Conservation (phyloP, 2,113 vertebrate species). For the Aplodontia rufa region DNA sequence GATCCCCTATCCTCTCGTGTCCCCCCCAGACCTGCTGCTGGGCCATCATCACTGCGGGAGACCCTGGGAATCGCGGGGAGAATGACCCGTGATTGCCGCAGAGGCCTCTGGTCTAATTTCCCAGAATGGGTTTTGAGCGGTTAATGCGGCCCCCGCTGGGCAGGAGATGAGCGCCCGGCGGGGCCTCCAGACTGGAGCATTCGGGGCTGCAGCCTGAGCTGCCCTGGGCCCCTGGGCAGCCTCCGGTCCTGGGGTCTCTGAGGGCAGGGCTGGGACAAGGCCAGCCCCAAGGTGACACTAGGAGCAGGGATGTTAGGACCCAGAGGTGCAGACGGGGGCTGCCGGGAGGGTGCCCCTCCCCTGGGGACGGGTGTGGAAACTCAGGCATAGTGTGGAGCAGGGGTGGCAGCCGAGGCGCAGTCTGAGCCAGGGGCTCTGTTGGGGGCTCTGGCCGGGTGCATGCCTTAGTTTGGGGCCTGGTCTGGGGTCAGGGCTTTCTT, state of each 20-base stretch:
- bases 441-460: neutral
- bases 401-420: neutral
- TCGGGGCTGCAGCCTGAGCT: conserved; percentile 76
- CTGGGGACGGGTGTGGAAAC: too few relatives aligned
- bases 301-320: too few relatives aligned
- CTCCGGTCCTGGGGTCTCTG: conserved; percentile 68
- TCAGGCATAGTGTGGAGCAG: neutral
- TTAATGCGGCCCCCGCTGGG: conserved; percentile 86
- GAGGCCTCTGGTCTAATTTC: conserved; percentile 87
- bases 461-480: neutral
- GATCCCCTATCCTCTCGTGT: conserved; percentile 41
- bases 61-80: conserved; percentile 79
- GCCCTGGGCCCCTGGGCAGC: conserved; percentile 68
- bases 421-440: too few relatives aligned
- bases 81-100: conserved; percentile 87
- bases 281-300: too few relatives aligned
- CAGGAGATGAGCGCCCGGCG: conserved; percentile 84
- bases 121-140: conserved; percentile 86
- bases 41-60: conserved; percentile 84
- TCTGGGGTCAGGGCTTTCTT: neutral
- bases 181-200: conserved; percentile 73
- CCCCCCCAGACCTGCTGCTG: conserved; percentile 49
- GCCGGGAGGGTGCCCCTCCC: too few relatives aligned
- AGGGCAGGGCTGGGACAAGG: too few relatives aligned
- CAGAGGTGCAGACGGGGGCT: neutral